These are phyloP conservation scores for Mythimna albipuncta DNA, from an alignment of 2,888 invertebrate species.

Conservation along the genomic window DNA sequence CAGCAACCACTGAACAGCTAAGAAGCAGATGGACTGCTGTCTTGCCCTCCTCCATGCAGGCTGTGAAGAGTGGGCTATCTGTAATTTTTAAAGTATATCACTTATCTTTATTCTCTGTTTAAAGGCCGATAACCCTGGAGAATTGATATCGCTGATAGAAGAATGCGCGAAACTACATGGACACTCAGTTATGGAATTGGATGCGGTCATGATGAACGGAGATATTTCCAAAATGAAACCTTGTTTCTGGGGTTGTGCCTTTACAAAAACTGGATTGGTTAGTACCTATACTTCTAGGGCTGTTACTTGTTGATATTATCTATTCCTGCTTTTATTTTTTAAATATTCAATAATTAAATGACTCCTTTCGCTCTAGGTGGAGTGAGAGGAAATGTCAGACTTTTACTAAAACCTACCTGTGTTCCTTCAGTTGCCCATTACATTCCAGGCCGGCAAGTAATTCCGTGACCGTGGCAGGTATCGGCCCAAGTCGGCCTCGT, in stretches of 20 bases:
- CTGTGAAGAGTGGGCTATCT: no score
- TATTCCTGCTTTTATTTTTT: not conserved
- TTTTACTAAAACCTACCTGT: not conserved
- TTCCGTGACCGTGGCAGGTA: no score
- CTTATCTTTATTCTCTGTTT: constrained; percentile 1
- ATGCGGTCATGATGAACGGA: not conserved
- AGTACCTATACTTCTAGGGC: not conserved
- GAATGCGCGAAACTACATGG: constrained; percentile 17
- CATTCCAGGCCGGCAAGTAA: not conserved
- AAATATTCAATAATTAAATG: no score
- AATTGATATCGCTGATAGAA: not conserved
- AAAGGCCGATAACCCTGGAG: not conserved
- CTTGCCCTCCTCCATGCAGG: no score
- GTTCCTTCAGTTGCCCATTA: not conserved
- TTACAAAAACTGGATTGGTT: constrained; percentile 30
- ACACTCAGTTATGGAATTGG: not conserved
- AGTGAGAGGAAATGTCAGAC: not conserved
- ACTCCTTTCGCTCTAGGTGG: not conserved
- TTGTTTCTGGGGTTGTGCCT: constrained; percentile 53
- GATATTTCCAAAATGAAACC: constrained; percentile 33
- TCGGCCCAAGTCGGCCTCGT: no score
- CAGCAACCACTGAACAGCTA: no score
- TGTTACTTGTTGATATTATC: not conserved
- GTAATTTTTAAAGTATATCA: not conserved
- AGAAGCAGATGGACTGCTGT: no score